Conservation (phyloP, 2,797 vertebrate species). For the Microctenopoma lineatum region DNA sequence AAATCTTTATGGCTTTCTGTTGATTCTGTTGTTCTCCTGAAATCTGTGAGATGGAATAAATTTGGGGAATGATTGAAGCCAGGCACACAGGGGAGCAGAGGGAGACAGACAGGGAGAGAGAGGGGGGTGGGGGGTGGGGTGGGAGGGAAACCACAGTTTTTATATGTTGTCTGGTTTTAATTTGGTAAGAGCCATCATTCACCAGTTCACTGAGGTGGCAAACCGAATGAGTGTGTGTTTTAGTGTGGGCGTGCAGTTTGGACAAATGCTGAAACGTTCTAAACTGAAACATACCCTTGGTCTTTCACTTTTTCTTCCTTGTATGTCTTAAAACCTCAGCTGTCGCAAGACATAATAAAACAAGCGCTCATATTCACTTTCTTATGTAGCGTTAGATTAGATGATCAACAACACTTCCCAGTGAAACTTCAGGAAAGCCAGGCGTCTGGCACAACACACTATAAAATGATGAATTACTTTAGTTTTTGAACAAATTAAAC, state of each 20-base stretch:
- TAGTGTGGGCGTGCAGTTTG: not conserved
- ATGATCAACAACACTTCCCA: not conserved
- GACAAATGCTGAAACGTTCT: conserved; percentile 21
- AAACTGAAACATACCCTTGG: conserved; percentile 4
- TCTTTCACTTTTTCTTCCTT: conserved; percentile 10
- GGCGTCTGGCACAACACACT: not conserved
- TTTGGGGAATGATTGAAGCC: conserved; percentile 73
- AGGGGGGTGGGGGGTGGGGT: conserved; percentile 30
- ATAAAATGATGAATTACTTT: not conserved
- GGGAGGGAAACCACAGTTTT: conserved; percentile 77
- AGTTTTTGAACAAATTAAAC: not conserved
- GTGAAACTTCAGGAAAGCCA: no score
- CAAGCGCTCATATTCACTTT: not conserved
- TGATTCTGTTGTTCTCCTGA: conserved; percentile 53
- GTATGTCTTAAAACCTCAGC: not conserved
- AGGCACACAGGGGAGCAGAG: conserved; percentile 59
- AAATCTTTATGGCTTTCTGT: conserved; percentile 53
- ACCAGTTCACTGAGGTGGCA: conserved; percentile 78
- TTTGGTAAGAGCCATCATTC: conserved; percentile 80
- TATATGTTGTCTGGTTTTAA: conserved; percentile 81
- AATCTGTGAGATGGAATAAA: conserved; percentile 65
- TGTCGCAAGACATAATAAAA: not conserved
- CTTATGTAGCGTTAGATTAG: not conserved
- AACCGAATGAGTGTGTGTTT: conserved; percentile 67
- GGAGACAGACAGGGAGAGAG: conserved; percentile 49